Conservation (phyloP, 2,888 invertebrate species). For the Erebia aethiops region DNA sequence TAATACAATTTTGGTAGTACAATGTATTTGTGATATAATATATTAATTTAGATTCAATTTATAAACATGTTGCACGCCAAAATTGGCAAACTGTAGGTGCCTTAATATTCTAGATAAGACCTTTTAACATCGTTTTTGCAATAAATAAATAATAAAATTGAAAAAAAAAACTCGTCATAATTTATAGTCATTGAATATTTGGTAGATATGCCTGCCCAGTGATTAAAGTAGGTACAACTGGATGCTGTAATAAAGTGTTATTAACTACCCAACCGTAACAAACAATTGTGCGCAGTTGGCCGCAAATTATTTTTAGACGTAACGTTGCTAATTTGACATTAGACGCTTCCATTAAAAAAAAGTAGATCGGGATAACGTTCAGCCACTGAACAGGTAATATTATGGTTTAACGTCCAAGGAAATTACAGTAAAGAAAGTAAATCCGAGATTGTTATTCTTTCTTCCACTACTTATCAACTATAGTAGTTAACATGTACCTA, state of each 20-base stretch:
- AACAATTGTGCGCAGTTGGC: neutral
- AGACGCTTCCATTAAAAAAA: neutral
- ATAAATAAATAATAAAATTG: too few species aligned
- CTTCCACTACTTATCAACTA: neutral
- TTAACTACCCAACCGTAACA: conserved; percentile 3
- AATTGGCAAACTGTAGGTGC: too few species aligned
- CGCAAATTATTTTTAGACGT: conserved; percentile 11
- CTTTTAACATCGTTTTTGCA: too few species aligned
- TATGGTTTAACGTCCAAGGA: neutral
- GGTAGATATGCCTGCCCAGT: neutral
- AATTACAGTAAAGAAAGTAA: neutral
- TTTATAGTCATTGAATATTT: neutral
- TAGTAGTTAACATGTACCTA: too few species aligned
- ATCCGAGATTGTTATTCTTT: neutral
- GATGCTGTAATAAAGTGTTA: neutral
- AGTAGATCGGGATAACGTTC: neutral
- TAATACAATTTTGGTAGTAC: too few species aligned
- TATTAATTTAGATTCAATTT: too few species aligned
- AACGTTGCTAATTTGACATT: conserved; percentile 16
- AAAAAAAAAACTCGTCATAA: too few species aligned
- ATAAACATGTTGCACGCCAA: too few species aligned
- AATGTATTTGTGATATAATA: too few species aligned
- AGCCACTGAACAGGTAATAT: too few species aligned
- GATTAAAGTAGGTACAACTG: neutral
- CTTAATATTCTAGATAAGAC: too few species aligned